These are phyloP conservation scores for Sinhomidia bicolor DNA, from an alignment of 2,888 invertebrate genomes.

Conservation along the genomic window DNA sequence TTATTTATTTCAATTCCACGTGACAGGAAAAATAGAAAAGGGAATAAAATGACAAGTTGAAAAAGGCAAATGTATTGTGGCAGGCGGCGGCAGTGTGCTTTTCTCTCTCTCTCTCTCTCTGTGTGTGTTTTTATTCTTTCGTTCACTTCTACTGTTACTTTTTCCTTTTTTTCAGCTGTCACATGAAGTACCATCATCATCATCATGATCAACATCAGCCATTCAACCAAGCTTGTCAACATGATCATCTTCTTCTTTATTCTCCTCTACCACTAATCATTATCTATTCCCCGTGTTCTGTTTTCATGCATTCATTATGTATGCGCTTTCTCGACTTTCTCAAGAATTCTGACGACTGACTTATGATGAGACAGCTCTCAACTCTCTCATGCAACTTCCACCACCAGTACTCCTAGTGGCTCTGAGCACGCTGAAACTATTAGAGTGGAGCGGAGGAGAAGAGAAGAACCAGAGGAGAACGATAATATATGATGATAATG, in stretches of 20 bases:
- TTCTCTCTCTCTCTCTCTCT: background rate
- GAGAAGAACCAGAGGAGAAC: conserved; percentile 3
- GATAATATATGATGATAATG: conserved; percentile 1
- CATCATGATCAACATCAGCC: conserved; percentile 21
- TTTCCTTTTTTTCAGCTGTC: background rate
- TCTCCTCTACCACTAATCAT: conserved; percentile 41
- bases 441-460: background rate
- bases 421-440: background rate
- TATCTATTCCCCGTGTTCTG: conserved; percentile 52
- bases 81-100: no score
- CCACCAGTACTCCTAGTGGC: no score
- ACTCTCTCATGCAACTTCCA: background rate
- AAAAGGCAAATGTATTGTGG: background rate
- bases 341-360: conserved; percentile 52
- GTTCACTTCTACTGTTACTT: background rate
- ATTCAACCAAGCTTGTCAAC: conserved; percentile 48
- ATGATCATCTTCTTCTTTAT: conserved; percentile 8
- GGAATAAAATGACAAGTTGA: background rate
- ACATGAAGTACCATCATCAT: conserved; percentile 18
- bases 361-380: conserved; percentile 19
- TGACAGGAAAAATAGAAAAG: conserved; percentile 14
- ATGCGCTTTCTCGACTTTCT: conserved; percentile 51
- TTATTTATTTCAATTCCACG: conserved; percentile 50
- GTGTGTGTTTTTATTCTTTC: no score
- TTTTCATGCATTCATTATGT: conserved; percentile 64